Conservation (phyloP, 2,888 invertebrate species). For the Zaprionus lineosus region DNA sequence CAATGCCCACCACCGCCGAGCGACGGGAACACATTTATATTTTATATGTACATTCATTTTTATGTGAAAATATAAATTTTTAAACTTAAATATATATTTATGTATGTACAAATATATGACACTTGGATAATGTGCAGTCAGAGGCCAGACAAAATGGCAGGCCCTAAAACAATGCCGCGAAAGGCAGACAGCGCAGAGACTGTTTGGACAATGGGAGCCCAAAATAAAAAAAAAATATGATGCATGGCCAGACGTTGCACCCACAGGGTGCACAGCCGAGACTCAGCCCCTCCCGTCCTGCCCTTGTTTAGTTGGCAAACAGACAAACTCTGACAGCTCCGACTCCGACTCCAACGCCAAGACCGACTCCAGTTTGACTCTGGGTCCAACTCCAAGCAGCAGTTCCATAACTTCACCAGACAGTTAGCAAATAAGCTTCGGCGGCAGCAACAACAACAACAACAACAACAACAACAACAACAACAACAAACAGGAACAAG, state of each 20-base stretch:
- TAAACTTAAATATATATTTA: too few relatives aligned
- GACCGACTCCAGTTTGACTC: too few relatives aligned
- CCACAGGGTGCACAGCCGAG: too few relatives aligned
- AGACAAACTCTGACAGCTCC: constrained; percentile 28
- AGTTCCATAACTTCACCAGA: constrained; percentile 31
- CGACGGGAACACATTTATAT: too few relatives aligned
- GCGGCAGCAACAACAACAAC: neutral
- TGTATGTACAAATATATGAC: too few relatives aligned
- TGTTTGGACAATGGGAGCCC: constrained; percentile 11
- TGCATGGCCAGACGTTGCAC: constrained; percentile 33
- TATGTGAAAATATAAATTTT: too few relatives aligned
- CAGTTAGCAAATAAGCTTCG: constrained; percentile 57
- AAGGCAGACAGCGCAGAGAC: constrained; percentile 14
- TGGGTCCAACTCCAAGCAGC: neutral
- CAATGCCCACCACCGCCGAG: too few relatives aligned
- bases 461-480: constrained; percentile 10
- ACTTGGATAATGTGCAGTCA: constrained; percentile 7
- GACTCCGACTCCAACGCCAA: neutral
- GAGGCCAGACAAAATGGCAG: constrained; percentile 20
- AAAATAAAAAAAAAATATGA: constrained; percentile 34
- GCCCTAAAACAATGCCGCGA: constrained; percentile 35
- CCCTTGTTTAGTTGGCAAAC: constrained; percentile 48
- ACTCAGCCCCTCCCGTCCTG: too few relatives aligned
- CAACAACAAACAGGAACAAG: neutral
- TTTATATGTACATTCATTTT: neutral